Conservation (phyloP, 2,797 vertebrate species). For the Cryptoblepharus egeriae region DNA sequence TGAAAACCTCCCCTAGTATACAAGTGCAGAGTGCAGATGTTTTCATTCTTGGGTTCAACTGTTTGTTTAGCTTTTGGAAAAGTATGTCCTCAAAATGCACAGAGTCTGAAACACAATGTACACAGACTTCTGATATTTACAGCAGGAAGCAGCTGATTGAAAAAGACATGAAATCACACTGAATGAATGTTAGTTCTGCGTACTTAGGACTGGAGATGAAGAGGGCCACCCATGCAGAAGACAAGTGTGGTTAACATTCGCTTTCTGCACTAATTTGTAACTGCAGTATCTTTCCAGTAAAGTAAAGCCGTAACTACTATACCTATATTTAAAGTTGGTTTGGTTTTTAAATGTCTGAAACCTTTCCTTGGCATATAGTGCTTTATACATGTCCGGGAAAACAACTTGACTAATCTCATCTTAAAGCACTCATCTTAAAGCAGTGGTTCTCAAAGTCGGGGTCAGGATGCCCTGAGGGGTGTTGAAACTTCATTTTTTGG, state of each 20-base stretch:
- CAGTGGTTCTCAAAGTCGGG: no score
- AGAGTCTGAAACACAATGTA: constrained; percentile 18
- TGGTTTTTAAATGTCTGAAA: not conserved
- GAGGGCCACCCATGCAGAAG: constrained; percentile 57
- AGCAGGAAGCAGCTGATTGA: constrained; percentile 59
- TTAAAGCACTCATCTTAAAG: not conserved
- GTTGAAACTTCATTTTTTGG: no score
- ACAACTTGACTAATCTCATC: constrained; percentile 2
- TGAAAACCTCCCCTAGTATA: constrained; percentile 54
- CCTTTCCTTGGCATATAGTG: constrained; percentile 49
- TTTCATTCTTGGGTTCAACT: constrained; percentile 58
- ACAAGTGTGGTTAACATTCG: constrained; percentile 47
- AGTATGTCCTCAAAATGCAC: constrained; percentile 34
- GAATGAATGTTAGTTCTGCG: constrained; percentile 39
- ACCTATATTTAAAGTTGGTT: constrained; percentile 40
- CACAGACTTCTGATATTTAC: constrained; percentile 44
- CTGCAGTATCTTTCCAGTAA: constrained; percentile 32
- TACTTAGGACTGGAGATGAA: constrained; percentile 43
- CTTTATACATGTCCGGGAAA: constrained; percentile 25
- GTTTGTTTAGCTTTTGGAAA: constrained; percentile 53
- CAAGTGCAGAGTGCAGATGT: constrained; percentile 73
- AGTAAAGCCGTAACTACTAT: constrained; percentile 32
- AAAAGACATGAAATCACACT: constrained; percentile 38
- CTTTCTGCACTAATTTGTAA: constrained; percentile 49
- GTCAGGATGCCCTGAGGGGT: no score